Evolutionary conservation across 2,113 vertebrate genomes (phyloP).

Genomic region (Oxyura jamaicensis): DNA sequence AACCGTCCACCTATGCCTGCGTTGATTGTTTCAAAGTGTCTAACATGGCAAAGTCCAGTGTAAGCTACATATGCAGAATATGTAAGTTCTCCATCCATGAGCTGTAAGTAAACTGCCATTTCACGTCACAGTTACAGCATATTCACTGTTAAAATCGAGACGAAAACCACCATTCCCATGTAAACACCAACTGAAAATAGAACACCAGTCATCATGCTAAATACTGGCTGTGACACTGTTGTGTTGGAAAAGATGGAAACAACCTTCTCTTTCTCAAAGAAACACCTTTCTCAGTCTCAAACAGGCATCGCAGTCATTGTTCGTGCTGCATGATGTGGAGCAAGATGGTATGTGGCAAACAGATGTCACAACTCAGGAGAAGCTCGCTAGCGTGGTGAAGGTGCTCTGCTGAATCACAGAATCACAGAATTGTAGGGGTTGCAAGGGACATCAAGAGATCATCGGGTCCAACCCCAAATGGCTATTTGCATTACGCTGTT

Average conservation of each 20-base stretch:
- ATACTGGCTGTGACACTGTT: neutral
- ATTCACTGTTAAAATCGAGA: neutral
- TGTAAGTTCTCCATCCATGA: rapidly evolving
- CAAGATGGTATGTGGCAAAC: neutral
- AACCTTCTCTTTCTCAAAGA: neutral
- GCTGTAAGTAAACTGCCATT: neutral
- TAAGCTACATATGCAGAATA: neutral
- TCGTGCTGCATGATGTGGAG: neutral
- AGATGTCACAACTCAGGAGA: neutral
- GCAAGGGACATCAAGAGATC: too few species aligned
- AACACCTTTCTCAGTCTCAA: neutral
- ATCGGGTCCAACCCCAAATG: too few species aligned
- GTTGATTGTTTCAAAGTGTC: neutral
- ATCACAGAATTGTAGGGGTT: neutral
- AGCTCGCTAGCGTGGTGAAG: neutral
- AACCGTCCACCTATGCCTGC: neutral
- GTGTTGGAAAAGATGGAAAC: neutral
- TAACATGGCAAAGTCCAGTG: neutral
- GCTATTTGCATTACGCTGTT: rapidly evolving
- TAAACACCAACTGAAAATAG: neutral
- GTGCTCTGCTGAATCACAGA: neutral
- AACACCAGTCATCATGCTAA: neutral
- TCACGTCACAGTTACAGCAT: neutral
- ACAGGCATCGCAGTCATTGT: neutral
- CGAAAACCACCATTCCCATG: neutral